Conservation (phyloP, 2,888 invertebrate species). For the Meteorus colon region DNA sequence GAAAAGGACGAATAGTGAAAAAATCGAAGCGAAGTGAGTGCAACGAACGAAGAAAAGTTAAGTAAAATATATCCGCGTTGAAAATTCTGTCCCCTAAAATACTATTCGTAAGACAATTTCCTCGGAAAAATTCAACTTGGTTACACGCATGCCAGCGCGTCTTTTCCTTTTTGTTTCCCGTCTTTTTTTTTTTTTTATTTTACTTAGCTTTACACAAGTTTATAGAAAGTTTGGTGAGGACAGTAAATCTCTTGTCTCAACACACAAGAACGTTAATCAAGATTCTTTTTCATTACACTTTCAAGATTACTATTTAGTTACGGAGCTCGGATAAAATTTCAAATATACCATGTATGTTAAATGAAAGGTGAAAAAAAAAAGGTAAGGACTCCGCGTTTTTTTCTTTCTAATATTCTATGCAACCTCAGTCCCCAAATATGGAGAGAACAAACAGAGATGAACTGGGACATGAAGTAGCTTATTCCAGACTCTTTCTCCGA, state of each 20-base stretch:
- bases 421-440: background rate
- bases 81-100: conserved; percentile 42
- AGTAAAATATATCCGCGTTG: conserved; percentile 47
- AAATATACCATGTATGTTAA: conserved; percentile 29
- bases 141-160: conserved; percentile 44
- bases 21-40: conserved; percentile 26
- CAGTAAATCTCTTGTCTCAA: conserved; percentile 49
- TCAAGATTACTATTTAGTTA: background rate
- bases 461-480: conserved; percentile 38
- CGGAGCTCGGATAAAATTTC: background rate
- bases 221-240: conserved; percentile 47
- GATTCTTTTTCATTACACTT: conserved; percentile 57
- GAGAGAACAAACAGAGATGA: background rate
- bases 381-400: conserved; percentile 18
- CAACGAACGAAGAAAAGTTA: conserved; percentile 36
- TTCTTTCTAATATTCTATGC: background rate
- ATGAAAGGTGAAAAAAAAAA: conserved; percentile 9
- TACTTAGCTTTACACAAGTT: conserved; percentile 45
- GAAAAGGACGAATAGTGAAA: conserved; percentile 19
- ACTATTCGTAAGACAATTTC: conserved; percentile 12
- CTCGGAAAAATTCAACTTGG: conserved; percentile 41
- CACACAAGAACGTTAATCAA: conserved; percentile 48
- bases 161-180: conserved; percentile 14
- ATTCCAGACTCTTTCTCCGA: background rate
- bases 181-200: conserved; percentile 31